Evolutionary conservation across 2,888 invertebrate species (phyloP).

Genomic region (Megamerina dolium): DNA sequence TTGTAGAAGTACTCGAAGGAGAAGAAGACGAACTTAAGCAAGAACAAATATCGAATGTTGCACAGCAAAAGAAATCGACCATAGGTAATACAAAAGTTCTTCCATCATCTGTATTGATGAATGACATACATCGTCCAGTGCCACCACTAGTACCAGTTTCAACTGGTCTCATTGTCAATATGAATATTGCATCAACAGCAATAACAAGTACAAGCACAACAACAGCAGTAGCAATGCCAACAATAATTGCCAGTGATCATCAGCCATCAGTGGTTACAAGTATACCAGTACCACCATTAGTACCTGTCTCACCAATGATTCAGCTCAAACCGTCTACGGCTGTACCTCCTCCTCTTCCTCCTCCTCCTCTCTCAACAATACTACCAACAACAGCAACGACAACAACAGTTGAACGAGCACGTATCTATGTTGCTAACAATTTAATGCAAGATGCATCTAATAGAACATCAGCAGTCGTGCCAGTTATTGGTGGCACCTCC

Average conservation of each 20-base stretch:
- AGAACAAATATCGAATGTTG: background rate
- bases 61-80: background rate
- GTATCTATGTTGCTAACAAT: slow-evolving; percentile 47
- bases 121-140: background rate
- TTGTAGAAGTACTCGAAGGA: background rate
- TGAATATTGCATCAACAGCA: too few species aligned
- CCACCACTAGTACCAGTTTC: slow-evolving; percentile 18
- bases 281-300: slow-evolving; percentile 30
- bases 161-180: too few species aligned
- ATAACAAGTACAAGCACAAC: background rate
- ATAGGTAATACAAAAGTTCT: too few species aligned
- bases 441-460: slow-evolving; percentile 30
- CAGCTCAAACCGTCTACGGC: slow-evolving; percentile 7
- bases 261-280: too few species aligned
- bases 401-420: slow-evolving; percentile 31
- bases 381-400: slow-evolving; percentile 14
- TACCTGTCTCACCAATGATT: slow-evolving; percentile 24
- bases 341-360: background rate
- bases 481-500: slow-evolving; percentile 33
- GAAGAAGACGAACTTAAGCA: background rate
- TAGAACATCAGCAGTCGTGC: background rate
- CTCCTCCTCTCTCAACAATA: too few species aligned
- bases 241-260: background rate
- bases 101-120: background rate
- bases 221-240: background rate